Conservation (phyloP, 2,888 invertebrate species). For the Diarsia dahlii region DNA sequence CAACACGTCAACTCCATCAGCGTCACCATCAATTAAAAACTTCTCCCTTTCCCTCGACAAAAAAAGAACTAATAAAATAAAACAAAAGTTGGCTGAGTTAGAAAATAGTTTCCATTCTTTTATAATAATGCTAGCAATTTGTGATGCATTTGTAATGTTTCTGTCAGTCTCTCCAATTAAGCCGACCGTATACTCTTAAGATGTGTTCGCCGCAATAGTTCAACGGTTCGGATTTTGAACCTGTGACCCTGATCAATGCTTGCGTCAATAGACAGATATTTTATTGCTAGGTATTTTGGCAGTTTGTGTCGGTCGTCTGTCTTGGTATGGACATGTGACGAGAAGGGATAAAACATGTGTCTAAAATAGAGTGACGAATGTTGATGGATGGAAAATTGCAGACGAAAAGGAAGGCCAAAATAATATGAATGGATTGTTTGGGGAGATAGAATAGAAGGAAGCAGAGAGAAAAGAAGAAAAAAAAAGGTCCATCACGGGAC, state of each 20-base stretch:
- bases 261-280: conserved; percentile 1
- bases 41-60: conserved; percentile 7
- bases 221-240: conserved; percentile 53
- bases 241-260: conserved; percentile 42
- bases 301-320: background rate
- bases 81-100: conserved; percentile 8
- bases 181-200: conserved; percentile 43
- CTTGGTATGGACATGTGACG: background rate
- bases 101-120: conserved; percentile 42
- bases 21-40: conserved; percentile 48
- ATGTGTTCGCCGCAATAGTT: conserved; percentile 48
- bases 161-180: conserved; percentile 66
- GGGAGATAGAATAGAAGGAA: background rate
- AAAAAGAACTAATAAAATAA: conserved; percentile 8
- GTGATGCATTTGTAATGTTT: conserved; percentile 66
- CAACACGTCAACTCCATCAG: conserved; percentile 14
- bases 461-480: background rate
- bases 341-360: background rate
- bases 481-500: background rate
- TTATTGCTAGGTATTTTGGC: background rate
- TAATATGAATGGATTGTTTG: background rate
- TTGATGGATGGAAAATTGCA: background rate
- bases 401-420: background rate
- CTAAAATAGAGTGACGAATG: background rate
- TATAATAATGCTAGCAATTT: conserved; percentile 50